These are phyloP conservation scores for Drosophila eugracilis DNA, from an alignment of 1,140 invertebrate genomes.

Conservation along the genomic window DNA sequence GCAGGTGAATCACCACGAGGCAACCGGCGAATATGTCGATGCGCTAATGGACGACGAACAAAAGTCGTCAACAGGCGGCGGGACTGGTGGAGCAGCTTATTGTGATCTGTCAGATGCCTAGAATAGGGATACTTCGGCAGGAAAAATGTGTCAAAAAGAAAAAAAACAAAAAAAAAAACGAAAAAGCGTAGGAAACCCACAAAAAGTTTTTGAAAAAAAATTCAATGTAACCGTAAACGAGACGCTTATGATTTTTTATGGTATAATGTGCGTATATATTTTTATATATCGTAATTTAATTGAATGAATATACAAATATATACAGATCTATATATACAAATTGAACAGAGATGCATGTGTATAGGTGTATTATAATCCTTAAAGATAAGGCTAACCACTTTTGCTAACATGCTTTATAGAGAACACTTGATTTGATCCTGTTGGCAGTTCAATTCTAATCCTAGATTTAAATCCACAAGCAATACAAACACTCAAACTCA, in stretches of 20 bases:
- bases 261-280: slow-evolving; percentile 52
- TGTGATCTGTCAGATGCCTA: slow-evolving; percentile 82
- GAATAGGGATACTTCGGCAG: slow-evolving; percentile 7
- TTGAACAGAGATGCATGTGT: slow-evolving; percentile 34
- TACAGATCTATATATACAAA: slow-evolving; percentile 35
- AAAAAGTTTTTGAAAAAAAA: slow-evolving; percentile 24
- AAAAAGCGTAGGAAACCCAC: slow-evolving; percentile 13
- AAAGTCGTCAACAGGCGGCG: slow-evolving; percentile 41
- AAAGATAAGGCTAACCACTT: slow-evolving; percentile 45
- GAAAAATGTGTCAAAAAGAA: slow-evolving; percentile 63
- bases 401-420: slow-evolving; percentile 57
- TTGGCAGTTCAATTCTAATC: slow-evolving; percentile 65
- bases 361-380: slow-evolving; percentile 42
- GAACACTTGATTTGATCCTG: slow-evolving; percentile 40
- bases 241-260: slow-evolving; percentile 76
- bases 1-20: slow-evolving; percentile 78
- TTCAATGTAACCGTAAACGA: slow-evolving; percentile 72
- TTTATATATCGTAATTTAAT: slow-evolving; percentile 48
- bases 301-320: slow-evolving; percentile 42
- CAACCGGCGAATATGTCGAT: slow-evolving; percentile 61
- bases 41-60: slow-evolving; percentile 74
- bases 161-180: slow-evolving; percentile 25
- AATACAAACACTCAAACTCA: slow-evolving; percentile 47
- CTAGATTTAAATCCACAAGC: slow-evolving; percentile 59
- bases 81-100: slow-evolving; percentile 42